Evolutionary conservation across 2,797 vertebrate genomes (phyloP).

Genomic region (Liparis tanakae): DNA sequence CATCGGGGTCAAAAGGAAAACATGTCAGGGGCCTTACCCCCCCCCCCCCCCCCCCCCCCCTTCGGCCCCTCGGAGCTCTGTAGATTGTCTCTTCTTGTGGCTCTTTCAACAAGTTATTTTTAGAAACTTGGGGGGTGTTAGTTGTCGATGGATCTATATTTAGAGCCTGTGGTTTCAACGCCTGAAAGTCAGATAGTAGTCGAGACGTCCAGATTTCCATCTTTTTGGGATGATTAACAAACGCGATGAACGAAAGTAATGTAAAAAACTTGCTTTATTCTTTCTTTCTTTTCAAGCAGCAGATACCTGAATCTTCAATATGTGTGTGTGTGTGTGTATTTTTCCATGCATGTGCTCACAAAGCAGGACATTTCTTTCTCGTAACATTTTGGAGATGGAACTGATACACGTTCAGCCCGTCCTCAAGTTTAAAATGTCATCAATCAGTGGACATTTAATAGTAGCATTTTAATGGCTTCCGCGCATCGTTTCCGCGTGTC

Average conservation of each 20-base stretch:
- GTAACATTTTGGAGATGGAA: constrained; percentile 43
- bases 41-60: not conserved
- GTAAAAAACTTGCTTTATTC: too few relatives aligned
- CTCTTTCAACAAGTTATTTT: constrained; percentile 53
- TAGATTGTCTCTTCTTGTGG: constrained; percentile 33
- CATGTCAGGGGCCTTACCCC: constrained; percentile 39
- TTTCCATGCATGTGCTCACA: constrained; percentile 25
- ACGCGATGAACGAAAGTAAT: constrained; percentile 8
- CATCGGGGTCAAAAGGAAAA: constrained; percentile 71
- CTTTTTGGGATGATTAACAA: constrained; percentile 62
- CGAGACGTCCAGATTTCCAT: constrained; percentile 40
- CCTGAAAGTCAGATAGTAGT: constrained; percentile 13
- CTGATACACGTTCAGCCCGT: constrained; percentile 33
- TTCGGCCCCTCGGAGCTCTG: constrained; percentile 35
- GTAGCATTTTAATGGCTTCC: not conserved
- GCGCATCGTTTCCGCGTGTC: not conserved
- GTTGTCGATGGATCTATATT: constrained; percentile 33
- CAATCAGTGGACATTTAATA: constrained; percentile 11
- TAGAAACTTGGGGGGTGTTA: constrained; percentile 33
- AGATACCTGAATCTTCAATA: constrained; percentile 23
- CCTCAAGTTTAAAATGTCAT: constrained; percentile 28
- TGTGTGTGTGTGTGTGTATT: constrained; percentile 24
- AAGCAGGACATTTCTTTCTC: constrained; percentile 15
- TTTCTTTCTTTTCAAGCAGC: not conserved
- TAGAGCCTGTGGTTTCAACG: constrained; percentile 21